Base-by-base conservation (phyloP, 2,797 vertebrate genomes). In the Pangasius mekongensis region DNA sequence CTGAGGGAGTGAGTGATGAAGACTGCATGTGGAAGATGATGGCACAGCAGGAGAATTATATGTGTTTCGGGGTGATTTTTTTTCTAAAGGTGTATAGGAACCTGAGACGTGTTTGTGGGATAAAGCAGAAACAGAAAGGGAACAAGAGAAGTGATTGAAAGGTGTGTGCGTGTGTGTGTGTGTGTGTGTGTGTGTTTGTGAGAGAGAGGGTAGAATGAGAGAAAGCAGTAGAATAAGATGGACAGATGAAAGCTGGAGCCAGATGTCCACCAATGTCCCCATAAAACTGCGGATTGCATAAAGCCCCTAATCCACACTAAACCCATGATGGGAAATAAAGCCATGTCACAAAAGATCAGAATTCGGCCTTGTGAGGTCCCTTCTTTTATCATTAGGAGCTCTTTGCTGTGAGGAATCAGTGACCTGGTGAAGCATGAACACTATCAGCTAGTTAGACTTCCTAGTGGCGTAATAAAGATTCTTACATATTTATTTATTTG, bases 231-330 rank as follows among this genome's bases (percentile, higher is more conserved):
- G 92, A 92, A 94, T 69, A 52, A 85, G 85, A 90, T 52, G 54
- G 71, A 78, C 88, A 88, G 85, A 90, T 88, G 85, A 91, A 88
- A 89, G 91, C 83, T 90, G 83, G 82, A 89, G 90, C 90, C 91
- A 93, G 92, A 89, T 93, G 92, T 91, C 90, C 83, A 80, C 66
- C 89, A 92, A 91, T 91, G 84, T 91, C 90, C 86, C 90, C 86
- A 54, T 66, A 87, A 87, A 92, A 87, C 56, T 62, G 54, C 71
- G 86, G 91, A 93, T 90, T 92, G 88, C 62, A 89, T 66, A 81
- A 91, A 91, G 91, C 77, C 49, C 56, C 13, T 92, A 92, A 93
- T 93, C 91, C 90, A 67, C 73, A 84, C 36, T 91, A 81, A 91
- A 88, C 82, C 89, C 87, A 82, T 71, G 67, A 83, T 82, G 82